phyloP scores from a whole-genome alignment of 2,797 vertebrate genomes.

The Macropus fuliginosus region DNA sequence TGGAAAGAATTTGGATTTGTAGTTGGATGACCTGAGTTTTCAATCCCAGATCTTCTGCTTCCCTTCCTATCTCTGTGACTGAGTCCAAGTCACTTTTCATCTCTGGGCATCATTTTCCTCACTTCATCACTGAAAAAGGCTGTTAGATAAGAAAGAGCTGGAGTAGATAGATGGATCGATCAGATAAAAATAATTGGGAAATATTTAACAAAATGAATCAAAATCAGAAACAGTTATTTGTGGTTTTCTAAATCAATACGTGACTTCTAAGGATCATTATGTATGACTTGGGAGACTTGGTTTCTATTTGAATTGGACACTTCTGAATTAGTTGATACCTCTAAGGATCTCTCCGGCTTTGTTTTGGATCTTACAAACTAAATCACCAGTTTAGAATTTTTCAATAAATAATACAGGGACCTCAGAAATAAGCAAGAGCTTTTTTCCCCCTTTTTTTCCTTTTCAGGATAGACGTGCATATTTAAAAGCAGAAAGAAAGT shows the following conservation, averaged over 20 bases:
- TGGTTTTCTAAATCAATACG: background rate
- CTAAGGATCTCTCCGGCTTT: background rate
- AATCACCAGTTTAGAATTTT: background rate
- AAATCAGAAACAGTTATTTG: background rate
- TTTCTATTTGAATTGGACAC: background rate
- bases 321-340: background rate
- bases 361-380: background rate
- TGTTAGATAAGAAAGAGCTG: background rate
- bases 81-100: background rate
- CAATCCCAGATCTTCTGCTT: background rate
- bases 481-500: background rate
- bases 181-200: background rate
- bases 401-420: background rate
- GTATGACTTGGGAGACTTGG: background rate
- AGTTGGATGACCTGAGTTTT: background rate
- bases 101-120: background rate
- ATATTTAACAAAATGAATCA: background rate
- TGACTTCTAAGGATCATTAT: background rate
- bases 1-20: background rate
- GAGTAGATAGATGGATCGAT: background rate
- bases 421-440: background rate
- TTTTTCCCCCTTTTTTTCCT: background rate
- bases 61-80: background rate
- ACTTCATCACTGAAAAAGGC: background rate
- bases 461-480: background rate